Percentiles rank a stretch among this genome's conserved stretches.
phyloP scores from a whole-genome alignment of 92 coral and sea anemone species.

The Plumapathes pennacea region DNA sequence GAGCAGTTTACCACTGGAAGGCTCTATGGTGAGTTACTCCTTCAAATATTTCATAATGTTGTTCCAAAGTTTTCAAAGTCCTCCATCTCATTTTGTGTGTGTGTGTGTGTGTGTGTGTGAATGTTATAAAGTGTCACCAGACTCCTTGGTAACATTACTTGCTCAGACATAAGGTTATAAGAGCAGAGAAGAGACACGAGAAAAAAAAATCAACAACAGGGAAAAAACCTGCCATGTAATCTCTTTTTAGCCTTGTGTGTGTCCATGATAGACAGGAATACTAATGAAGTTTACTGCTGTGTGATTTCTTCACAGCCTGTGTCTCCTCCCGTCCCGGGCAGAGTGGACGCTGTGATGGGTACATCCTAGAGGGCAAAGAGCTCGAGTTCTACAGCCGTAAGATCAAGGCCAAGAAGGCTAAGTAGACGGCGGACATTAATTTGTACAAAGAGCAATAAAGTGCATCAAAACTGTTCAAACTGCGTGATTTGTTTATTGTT shows the following conservation, averaged over 20 bases:
- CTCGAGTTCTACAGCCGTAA: constrained; percentile 90
- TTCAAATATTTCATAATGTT: background rate
- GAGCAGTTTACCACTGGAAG: constrained; percentile 96
- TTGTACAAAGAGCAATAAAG: constrained; percentile 53
- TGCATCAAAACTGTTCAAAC: constrained; percentile 9
- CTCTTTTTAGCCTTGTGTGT: too few relatives aligned
- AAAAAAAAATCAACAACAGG: too few relatives aligned
- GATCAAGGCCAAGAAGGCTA: constrained; percentile 98
- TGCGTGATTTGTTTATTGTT: too few relatives aligned
- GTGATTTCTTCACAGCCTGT: constrained; percentile 74
- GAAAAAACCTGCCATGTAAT: too few relatives aligned
- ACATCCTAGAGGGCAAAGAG: constrained; percentile 94
- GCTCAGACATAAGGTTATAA: too few relatives aligned
- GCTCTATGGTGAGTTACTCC: constrained; percentile 70
- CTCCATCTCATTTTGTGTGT: too few relatives aligned
- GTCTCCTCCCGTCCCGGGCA: constrained; percentile 97
- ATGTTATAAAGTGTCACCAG: background rate
- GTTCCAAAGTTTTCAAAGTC: background rate
- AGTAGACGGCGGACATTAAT: constrained; percentile 58
- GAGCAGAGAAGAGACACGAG: too few relatives aligned
- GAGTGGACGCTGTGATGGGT: constrained; percentile 99
- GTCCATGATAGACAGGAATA: too few relatives aligned
- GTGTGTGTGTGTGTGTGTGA: too few relatives aligned
- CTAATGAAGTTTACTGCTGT: too few relatives aligned
- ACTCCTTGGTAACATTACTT: too few relatives aligned